Conservation (phyloP, 2,797 vertebrate genomes). For the Poeciliopsis presidionis region DNA sequence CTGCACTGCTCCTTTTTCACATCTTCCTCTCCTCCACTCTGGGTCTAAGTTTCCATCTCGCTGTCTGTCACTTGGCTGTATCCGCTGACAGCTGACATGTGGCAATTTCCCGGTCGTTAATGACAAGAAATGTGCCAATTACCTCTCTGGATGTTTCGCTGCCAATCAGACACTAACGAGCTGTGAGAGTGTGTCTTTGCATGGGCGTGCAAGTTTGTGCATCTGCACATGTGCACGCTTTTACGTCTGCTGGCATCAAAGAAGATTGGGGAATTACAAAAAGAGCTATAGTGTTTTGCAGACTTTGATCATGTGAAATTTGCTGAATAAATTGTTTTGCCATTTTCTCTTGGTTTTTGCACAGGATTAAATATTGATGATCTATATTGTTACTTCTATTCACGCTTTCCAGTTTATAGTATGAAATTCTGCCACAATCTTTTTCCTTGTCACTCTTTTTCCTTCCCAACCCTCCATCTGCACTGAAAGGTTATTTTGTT, state of each 20-base stretch:
- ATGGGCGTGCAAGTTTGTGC: conserved; percentile 75
- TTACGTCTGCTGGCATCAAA: conserved; percentile 37
- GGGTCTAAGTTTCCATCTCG: conserved; percentile 27
- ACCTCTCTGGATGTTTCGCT: conserved; percentile 88
- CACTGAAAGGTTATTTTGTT: conserved; percentile 77
- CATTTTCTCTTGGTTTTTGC: conserved; percentile 17
- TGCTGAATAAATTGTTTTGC: conserved; percentile 32
- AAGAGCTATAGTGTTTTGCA: conserved; percentile 28
- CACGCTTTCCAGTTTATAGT: conserved; percentile 45
- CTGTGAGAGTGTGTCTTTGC: conserved; percentile 79
- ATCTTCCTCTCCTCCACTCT: conserved; percentile 17
- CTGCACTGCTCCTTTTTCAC: conserved; percentile 15
- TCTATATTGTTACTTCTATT: conserved; percentile 61
- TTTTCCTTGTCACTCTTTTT: conserved; percentile 42
- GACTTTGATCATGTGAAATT: conserved; percentile 42
- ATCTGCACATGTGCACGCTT: conserved; percentile 27
- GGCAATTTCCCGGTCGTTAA: conserved; percentile 88
- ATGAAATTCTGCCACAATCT: conserved; percentile 45
- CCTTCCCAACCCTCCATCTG: conserved; percentile 63
- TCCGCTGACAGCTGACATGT: conserved; percentile 83
- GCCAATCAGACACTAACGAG: conserved; percentile 91
- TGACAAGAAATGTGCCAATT: conserved; percentile 95
- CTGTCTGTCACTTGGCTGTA: conserved; percentile 41
- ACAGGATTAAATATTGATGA: conserved; percentile 50
- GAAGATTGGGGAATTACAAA: conserved; percentile 41